Evolutionary conservation across 2,113 vertebrate species (phyloP).

Genomic region (Brienomyrus brachyistius): DNA sequence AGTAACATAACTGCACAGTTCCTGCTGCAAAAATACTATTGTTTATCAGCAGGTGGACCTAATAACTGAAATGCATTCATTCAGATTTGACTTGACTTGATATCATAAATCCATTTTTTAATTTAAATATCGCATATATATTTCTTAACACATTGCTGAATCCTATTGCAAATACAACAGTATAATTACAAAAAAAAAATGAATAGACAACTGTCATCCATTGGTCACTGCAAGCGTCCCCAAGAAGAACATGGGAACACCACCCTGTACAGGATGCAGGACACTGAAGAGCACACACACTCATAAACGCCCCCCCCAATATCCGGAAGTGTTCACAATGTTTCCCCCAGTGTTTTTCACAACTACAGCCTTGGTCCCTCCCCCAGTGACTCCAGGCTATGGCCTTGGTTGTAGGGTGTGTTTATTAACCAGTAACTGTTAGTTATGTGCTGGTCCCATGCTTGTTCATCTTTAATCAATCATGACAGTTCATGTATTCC

Average conservation of each 20-base stretch:
- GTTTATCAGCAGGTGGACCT: neutral
- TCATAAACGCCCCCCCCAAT: too few relatives aligned
- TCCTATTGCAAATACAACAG: neutral
- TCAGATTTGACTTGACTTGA: neutral
- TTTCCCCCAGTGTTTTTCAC: too few relatives aligned
- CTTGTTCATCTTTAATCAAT: neutral
- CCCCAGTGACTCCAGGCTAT: too few relatives aligned
- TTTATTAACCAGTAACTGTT: neutral
- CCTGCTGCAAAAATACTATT: neutral
- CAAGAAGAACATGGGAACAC: neutral
- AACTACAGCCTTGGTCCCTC: too few relatives aligned
- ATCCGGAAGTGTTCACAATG: too few relatives aligned
- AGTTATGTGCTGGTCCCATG: neutral
- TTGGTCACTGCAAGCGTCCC: neutral
- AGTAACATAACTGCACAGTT: neutral
- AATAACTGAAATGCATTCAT: neutral
- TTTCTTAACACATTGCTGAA: neutral
- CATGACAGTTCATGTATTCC: neutral
- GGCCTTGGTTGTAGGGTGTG: too few relatives aligned
- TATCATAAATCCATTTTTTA: neutral
- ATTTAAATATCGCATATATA: neutral
- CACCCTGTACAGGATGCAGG: neutral
- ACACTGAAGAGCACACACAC: neutral
- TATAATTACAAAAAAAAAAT: neutral
- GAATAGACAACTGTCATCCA: neutral